Evolutionary conservation across 2,888 invertebrate genomes (phyloP).

Genomic region (Brachynemurus nebulosus): DNA sequence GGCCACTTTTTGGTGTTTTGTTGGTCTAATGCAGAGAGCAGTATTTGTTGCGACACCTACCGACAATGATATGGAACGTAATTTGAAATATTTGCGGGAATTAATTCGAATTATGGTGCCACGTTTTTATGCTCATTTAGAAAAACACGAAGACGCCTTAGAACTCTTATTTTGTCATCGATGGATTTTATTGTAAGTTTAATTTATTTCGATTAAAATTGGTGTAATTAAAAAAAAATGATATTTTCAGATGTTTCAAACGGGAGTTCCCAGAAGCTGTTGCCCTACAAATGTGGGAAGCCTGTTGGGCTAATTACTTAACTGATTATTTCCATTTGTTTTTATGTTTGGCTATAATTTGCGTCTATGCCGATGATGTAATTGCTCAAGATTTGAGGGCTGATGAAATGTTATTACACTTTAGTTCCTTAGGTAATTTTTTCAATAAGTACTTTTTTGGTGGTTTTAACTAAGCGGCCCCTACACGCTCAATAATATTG

Average conservation of each 20-base stretch:
- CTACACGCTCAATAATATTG: no score
- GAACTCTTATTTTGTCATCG: constrained; percentile 88
- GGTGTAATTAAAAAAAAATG: constrained; percentile 5
- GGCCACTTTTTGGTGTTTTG: constrained; percentile 97
- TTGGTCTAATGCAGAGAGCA: constrained; percentile 87
- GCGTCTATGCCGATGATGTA: constrained; percentile 85
- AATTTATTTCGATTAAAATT: constrained; percentile 2
- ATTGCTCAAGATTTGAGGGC: constrained; percentile 83
- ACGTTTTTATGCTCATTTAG: constrained; percentile 75
- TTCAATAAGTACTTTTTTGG: background rate
- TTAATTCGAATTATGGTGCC: constrained; percentile 79
- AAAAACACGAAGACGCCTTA: constrained; percentile 72
- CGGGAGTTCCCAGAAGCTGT: constrained; percentile 82
- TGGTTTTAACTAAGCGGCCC: no score
- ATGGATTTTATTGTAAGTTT: constrained; percentile 76
- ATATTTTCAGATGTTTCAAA: constrained; percentile 65
- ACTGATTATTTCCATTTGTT: constrained; percentile 95
- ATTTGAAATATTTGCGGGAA: constrained; percentile 75
- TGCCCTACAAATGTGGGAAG: constrained; percentile 88
- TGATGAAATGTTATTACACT: constrained; percentile 90
- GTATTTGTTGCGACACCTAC: constrained; percentile 92
- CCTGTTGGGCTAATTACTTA: constrained; percentile 93
- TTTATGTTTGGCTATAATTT: constrained; percentile 82
- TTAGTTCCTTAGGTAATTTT: constrained; percentile 64
- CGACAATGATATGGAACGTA: constrained; percentile 88